Evolutionary conservation across 1,140 invertebrate species (phyloP).

Genomic region (Drosophila kohkoa): DNA sequence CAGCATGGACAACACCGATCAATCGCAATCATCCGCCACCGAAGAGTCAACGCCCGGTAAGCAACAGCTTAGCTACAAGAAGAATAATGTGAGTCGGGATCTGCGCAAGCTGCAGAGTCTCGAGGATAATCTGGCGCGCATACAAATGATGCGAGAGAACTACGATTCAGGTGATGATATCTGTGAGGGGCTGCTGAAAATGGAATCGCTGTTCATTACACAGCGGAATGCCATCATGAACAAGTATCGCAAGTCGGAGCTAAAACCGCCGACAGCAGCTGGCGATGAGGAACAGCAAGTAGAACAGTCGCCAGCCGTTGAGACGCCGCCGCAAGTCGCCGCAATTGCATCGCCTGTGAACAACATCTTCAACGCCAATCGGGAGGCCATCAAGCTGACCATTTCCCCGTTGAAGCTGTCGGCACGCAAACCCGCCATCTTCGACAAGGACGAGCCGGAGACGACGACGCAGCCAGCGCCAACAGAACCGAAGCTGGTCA

Average conservation of each 20-base stretch:
- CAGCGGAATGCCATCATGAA: conserved; percentile 80
- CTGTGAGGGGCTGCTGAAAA: conserved; percentile 76
- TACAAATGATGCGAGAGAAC: conserved; percentile 81
- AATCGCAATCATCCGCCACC: not conserved
- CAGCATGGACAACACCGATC: conserved; percentile 3
- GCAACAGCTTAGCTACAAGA: conserved; percentile 47
- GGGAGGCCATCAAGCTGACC: conserved; percentile 78
- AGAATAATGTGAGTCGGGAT: conserved; percentile 73
- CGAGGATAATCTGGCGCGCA: conserved; percentile 75
- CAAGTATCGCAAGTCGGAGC: conserved; percentile 72
- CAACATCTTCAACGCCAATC: conserved; percentile 78
- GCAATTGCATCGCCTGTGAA: conserved; percentile 48
- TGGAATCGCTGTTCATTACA: conserved; percentile 76
- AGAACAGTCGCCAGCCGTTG: conserved; percentile 28
- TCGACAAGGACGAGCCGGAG: conserved; percentile 67
- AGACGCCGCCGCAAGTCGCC: conserved; percentile 14
- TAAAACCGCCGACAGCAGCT: conserved; percentile 47
- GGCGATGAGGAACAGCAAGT: conserved; percentile 14
- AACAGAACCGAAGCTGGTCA: conserved; percentile 33
- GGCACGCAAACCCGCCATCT: conserved; percentile 70
- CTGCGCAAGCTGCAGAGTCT: conserved; percentile 74
- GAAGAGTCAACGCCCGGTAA: conserved; percentile 15
- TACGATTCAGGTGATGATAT: conserved; percentile 79
- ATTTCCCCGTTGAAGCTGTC: conserved; percentile 73
- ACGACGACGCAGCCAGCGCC: not conserved